Conservation (phyloP, 2,113 vertebrate genomes). For the Phycodurus eques region DNA sequence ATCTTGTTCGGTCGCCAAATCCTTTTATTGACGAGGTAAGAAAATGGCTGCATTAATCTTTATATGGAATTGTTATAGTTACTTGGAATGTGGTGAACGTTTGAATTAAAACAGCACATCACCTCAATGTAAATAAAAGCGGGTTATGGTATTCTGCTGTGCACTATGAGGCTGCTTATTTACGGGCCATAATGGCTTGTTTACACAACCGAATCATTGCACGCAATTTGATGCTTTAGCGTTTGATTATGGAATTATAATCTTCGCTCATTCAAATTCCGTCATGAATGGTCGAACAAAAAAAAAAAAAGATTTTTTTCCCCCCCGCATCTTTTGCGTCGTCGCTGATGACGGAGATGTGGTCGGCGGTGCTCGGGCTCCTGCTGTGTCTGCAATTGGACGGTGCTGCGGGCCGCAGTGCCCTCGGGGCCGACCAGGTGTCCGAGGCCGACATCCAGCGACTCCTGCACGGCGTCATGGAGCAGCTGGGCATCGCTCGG, state of each 20-base stretch:
- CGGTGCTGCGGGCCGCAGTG: slow-evolving; percentile 75
- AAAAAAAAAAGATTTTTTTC: not conserved
- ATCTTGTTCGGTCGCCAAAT: slow-evolving; percentile 23
- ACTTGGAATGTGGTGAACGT: not conserved
- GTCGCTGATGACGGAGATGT: slow-evolving; percentile 41
- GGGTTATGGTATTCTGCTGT: not conserved
- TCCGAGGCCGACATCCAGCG: slow-evolving; percentile 93
- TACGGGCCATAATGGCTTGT: slow-evolving; percentile 26
- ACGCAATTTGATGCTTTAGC: not conserved
- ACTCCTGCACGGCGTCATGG: slow-evolving; percentile 94
- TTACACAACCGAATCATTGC: slow-evolving; percentile 15
- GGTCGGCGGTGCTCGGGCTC: slow-evolving; percentile 60
- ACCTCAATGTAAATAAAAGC: not conserved
- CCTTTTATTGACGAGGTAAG: slow-evolving; percentile 47
- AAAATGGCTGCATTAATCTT: not conserved
- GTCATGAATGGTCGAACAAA: not conserved
- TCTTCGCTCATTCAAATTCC: not conserved
- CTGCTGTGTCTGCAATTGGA: slow-evolving; percentile 67
- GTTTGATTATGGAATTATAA: not conserved
- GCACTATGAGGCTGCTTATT: not conserved
- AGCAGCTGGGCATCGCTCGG: slow-evolving; percentile 92
- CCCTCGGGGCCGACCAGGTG: slow-evolving; percentile 80
- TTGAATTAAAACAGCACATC: accelerated
- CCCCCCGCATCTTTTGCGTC: too few species aligned
- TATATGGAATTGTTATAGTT: not conserved